Evolutionary conservation across 2,888 invertebrate species (phyloP).

Genomic region (Theodoxus fluviatilis): DNA sequence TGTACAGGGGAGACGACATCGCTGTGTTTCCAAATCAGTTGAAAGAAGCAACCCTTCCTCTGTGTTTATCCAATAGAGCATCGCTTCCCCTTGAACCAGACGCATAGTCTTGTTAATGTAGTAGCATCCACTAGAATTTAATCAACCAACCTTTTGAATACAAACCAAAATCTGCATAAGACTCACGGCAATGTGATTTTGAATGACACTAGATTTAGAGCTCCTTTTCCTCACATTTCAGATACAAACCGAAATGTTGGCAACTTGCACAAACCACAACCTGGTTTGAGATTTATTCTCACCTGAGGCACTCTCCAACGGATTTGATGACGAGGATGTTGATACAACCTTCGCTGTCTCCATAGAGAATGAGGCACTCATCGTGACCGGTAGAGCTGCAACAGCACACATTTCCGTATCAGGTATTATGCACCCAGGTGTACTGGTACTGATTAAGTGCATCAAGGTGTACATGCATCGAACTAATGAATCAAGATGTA

Average conservation of each 20-base stretch:
- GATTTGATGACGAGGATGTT: slow-evolving; percentile 64
- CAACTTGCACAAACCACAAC: too few relatives aligned
- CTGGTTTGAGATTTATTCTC: slow-evolving; percentile 21
- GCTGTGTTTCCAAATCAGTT: too few relatives aligned
- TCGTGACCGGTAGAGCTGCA: slow-evolving; percentile 61
- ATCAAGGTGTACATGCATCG: not conserved
- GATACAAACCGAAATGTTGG: not conserved
- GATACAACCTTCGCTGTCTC: slow-evolving; percentile 65
- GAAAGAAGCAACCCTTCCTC: too few relatives aligned
- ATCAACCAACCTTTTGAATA: too few relatives aligned
- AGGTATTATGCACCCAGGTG: not conserved
- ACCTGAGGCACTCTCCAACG: slow-evolving; percentile 65
- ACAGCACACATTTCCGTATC: slow-evolving; percentile 11
- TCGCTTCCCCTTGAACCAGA: too few relatives aligned
- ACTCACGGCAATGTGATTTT: too few relatives aligned
- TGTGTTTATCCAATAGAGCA: too few relatives aligned
- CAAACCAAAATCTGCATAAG: not conserved
- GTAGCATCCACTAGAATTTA: too few relatives aligned
- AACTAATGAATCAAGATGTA: not conserved
- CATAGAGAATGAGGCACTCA: slow-evolving; percentile 64
- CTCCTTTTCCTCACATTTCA: not conserved
- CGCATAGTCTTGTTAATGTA: not conserved
- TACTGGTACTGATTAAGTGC: too few relatives aligned
- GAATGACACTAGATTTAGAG: not conserved
- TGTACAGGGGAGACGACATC: too few relatives aligned